These are phyloP conservation scores for Caradrina kadenii DNA, from an alignment of 2,888 invertebrate genomes.

Conservation along the genomic window DNA sequence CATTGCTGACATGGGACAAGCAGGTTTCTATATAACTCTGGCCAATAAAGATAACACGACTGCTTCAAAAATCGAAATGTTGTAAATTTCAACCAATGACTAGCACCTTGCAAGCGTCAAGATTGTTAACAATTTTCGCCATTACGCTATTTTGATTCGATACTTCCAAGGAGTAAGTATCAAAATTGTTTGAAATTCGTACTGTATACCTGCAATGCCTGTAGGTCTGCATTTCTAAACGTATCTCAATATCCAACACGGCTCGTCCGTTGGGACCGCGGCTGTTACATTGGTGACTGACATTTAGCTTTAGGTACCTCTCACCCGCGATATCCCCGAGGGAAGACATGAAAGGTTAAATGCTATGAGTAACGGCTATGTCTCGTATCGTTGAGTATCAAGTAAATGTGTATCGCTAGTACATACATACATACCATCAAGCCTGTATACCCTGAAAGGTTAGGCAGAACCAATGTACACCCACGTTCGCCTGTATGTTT, in stretches of 20 bases:
- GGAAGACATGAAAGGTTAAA: slow-evolving; percentile 56
- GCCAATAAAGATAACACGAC: too few relatives aligned
- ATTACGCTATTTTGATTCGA: too few relatives aligned
- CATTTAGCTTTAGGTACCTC: slow-evolving; percentile 39
- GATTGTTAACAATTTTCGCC: neutral
- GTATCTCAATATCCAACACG: slow-evolving; percentile 32
- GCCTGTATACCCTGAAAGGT: too few relatives aligned
- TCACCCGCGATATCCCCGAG: slow-evolving; percentile 31
- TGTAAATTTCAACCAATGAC: too few relatives aligned
- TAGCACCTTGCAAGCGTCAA: too few relatives aligned
- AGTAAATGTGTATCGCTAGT: slow-evolving; percentile 15
- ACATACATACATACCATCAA: too few relatives aligned
- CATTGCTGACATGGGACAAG: too few relatives aligned
- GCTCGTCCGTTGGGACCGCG: neutral
- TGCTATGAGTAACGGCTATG: slow-evolving; percentile 50
- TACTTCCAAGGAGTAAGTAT: too few relatives aligned
- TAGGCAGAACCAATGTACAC: too few relatives aligned
- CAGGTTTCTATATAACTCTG: too few relatives aligned
- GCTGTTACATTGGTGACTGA: slow-evolving; percentile 21
- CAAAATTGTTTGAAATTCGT: slow-evolving; percentile 3
- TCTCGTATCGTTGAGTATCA: slow-evolving; percentile 39
- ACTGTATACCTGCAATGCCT: neutral
- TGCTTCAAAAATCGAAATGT: too few relatives aligned
- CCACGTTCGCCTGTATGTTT: too few relatives aligned
- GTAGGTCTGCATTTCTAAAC: slow-evolving; percentile 7